These are phyloP conservation scores for Picus viridis DNA, from an alignment of 2,797 vertebrate genomes.

Conservation along the genomic window DNA sequence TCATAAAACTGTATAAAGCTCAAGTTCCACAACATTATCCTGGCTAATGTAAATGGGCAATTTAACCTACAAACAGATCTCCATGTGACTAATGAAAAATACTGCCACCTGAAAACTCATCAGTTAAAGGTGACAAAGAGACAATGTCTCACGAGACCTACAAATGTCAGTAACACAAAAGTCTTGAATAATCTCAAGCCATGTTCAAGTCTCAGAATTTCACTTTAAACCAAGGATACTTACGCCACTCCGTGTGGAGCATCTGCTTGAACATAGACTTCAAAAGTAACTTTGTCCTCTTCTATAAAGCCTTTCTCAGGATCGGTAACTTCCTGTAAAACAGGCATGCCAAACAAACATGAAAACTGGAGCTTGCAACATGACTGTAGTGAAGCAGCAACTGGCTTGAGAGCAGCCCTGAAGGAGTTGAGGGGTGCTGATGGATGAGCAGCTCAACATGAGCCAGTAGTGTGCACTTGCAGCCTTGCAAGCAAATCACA, in stretches of 20 bases:
- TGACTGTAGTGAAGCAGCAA: background rate
- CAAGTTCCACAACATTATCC: background rate
- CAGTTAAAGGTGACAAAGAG: background rate
- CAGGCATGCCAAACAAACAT: background rate
- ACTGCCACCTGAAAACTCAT: background rate
- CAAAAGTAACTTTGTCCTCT: constrained; percentile 98
- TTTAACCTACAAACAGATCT: background rate
- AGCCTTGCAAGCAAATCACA: too few relatives aligned
- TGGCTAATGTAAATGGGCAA: background rate
- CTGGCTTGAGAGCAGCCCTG: too few relatives aligned
- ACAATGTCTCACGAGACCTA: background rate
- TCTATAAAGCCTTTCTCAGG: constrained; percentile 97
- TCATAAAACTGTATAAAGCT: background rate
- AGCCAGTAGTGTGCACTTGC: too few relatives aligned
- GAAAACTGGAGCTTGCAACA: background rate
- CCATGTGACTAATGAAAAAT: background rate
- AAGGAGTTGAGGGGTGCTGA: too few relatives aligned
- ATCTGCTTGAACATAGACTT: constrained; percentile 98
- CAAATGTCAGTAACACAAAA: background rate
- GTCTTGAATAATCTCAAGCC: background rate
- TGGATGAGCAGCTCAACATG: too few relatives aligned
- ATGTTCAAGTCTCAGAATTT: background rate
- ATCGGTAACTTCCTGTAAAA: constrained; percentile 94
- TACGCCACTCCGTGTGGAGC: constrained; percentile 98
- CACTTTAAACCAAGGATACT: constrained; percentile 66